phyloP scores from a whole-genome alignment of 2,888 invertebrate genomes.

The Xanthorhoe designata region DNA sequence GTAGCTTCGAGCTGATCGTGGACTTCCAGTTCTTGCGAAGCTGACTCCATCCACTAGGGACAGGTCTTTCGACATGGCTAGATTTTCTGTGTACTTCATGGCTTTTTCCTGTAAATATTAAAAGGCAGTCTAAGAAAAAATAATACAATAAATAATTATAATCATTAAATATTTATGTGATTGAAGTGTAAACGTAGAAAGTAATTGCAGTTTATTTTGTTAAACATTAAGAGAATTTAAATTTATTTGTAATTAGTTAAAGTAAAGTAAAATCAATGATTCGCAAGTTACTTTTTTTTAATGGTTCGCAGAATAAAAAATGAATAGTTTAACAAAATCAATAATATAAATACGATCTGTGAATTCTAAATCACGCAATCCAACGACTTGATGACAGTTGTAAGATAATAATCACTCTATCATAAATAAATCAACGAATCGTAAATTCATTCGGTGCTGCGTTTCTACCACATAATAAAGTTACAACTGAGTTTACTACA shows the following conservation, averaged over 20 bases:
- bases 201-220: too few species aligned
- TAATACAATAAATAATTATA: neutral
- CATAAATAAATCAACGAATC: slow-evolving; percentile 18
- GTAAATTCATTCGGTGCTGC: slow-evolving; percentile 16
- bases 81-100: slow-evolving; percentile 77
- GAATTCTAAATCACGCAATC: slow-evolving; percentile 11
- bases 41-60: slow-evolving; percentile 73
- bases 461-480: slow-evolving; percentile 3
- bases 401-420: slow-evolving; percentile 6
- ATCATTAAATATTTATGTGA: too few species aligned
- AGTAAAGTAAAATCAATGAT: neutral
- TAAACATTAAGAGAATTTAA: too few species aligned
- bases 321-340: neutral
- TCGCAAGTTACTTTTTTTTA: too few species aligned
- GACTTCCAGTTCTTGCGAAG: slow-evolving; percentile 73
- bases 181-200: neutral
- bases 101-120: slow-evolving; percentile 72
- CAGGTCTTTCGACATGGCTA: slow-evolving; percentile 75
- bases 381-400: slow-evolving; percentile 17
- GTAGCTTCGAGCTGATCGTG: slow-evolving; percentile 76
- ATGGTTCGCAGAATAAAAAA: neutral
- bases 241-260: neutral
- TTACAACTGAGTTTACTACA: neutral
- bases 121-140: neutral
- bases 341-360: neutral